Conservation (phyloP, 2,113 vertebrate genomes). For the Heterocephalus glaber region DNA sequence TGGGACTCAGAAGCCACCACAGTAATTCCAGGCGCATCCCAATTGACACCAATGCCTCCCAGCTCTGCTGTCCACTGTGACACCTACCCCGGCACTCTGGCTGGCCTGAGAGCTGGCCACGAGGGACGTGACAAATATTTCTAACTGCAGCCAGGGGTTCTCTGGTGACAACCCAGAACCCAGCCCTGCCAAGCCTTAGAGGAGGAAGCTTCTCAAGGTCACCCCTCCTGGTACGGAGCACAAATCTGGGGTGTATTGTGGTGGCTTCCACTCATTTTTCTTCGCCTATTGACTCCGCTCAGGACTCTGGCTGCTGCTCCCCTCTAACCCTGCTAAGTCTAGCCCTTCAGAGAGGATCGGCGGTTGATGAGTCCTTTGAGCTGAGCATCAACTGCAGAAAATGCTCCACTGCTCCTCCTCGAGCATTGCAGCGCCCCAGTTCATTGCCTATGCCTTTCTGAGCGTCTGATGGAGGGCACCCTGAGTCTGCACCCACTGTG, state of each 20-base stretch:
- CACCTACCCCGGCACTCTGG: too few species aligned
- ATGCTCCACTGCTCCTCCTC: background rate
- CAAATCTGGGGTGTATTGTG: too few species aligned
- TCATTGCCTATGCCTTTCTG: background rate
- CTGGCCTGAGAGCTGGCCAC: background rate
- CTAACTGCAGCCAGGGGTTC: accelerated
- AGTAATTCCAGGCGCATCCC: accelerated
- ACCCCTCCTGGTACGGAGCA: background rate
- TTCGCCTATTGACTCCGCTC: background rate
- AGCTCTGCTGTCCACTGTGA: accelerated
- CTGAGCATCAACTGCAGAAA: background rate
- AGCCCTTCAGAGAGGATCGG: background rate
- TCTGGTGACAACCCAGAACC: accelerated
- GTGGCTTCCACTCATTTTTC: background rate
- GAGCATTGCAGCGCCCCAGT: background rate
- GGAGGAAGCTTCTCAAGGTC: background rate
- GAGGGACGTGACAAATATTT: accelerated
- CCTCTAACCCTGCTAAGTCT: background rate
- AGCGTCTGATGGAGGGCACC: background rate
- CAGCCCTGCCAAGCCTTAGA: too few species aligned
- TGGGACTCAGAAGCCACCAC: accelerated
- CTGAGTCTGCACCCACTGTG: background rate
- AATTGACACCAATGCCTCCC: accelerated
- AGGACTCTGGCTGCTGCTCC: background rate
- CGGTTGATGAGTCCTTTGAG: background rate